Conservation (phyloP, 2,797 vertebrate species). For the Margarornis squamiger region DNA sequence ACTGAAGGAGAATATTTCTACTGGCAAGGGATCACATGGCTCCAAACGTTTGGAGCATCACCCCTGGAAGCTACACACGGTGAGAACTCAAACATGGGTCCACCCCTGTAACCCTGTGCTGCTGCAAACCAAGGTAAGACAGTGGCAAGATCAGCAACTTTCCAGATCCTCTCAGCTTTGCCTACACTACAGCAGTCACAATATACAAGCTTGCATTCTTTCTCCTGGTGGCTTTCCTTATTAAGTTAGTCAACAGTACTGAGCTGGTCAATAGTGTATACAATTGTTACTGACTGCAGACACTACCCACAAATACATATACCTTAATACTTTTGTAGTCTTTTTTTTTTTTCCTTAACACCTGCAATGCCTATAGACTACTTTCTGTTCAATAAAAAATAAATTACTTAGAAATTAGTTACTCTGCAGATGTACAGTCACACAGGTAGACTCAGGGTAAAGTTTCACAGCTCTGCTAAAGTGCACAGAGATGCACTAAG, state of each 20-base stretch:
- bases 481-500: background rate
- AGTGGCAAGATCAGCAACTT: background rate
- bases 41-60: background rate
- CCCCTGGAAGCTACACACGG: background rate
- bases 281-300: background rate
- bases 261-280: background rate
- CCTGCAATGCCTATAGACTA: background rate
- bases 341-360: background rate
- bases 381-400: background rate
- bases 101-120: background rate
- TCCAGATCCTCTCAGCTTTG: background rate
- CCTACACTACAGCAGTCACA: background rate
- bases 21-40: background rate
- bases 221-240: background rate
- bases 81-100: background rate
- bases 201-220: background rate
- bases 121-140: background rate
- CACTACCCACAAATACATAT: background rate
- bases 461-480: constrained; percentile 18
- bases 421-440: background rate
- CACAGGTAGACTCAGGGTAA: background rate
- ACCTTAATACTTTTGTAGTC: background rate
- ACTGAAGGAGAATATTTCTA: background rate
- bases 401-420: constrained; percentile 13
- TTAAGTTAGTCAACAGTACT: background rate